Percentiles rank a stretch among this genome's conserved stretches.
phyloP scores from a whole-genome alignment of 1,140 invertebrate genomes.

The Amphibalanus amphitrite region DNA sequence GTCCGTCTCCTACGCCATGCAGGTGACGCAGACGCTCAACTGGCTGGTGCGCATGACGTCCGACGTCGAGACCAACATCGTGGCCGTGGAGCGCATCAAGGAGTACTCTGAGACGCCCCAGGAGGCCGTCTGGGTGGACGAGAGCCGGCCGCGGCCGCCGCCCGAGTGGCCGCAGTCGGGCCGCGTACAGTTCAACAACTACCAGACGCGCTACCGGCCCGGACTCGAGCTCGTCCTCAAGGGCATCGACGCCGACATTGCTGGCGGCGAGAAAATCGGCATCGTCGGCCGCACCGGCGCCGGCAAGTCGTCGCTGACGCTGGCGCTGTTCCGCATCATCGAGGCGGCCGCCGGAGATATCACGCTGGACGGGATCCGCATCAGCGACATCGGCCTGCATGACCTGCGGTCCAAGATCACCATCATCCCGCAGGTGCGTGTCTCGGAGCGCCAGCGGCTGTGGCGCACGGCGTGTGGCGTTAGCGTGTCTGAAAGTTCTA shows the following conservation, averaged over 20 bases:
- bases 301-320: constrained; percentile 66
- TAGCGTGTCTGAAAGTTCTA: too few relatives aligned
- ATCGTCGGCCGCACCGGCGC: constrained; percentile 69
- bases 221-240: constrained; percentile 63
- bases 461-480: too few relatives aligned
- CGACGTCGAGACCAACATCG: constrained; percentile 46
- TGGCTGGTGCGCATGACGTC: constrained; percentile 40
- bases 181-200: constrained; percentile 51
- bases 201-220: constrained; percentile 56
- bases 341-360: constrained; percentile 47
- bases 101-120: constrained; percentile 35
- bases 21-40: constrained; percentile 37
- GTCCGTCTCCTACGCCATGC: constrained; percentile 35
- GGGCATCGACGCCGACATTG: constrained; percentile 30
- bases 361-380: constrained; percentile 76
- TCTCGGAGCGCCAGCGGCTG: too few relatives aligned
- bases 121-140: constrained; percentile 50
- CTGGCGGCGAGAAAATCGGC: constrained; percentile 33
- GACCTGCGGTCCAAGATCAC: constrained; percentile 68
- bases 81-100: constrained; percentile 41
- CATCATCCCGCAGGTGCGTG: constrained; percentile 62
- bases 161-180: constrained; percentile 57
- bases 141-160: constrained; percentile 24
- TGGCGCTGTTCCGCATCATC: constrained; percentile 72
- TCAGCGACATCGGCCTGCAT: constrained; percentile 71